These are phyloP conservation scores for Euzophera pinguis DNA, from an alignment of 2,888 invertebrate genomes.

Conservation along the genomic window DNA sequence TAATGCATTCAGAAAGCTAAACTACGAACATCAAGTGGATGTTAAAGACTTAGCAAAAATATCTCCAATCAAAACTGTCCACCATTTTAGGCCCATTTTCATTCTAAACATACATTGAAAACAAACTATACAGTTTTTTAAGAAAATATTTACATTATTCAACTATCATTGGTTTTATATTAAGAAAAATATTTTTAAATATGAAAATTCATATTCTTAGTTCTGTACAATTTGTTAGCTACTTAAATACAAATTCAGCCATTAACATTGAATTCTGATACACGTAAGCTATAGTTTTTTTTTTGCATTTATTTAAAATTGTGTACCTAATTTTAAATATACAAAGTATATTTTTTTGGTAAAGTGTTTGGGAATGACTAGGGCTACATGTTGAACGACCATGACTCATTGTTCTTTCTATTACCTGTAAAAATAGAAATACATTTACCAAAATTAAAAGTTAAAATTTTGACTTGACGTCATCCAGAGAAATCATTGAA, in stretches of 20 bases:
- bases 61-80: conserved; percentile 9
- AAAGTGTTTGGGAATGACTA: conserved; percentile 16
- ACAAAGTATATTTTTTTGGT: conserved; percentile 9
- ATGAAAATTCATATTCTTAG: conserved; percentile 36
- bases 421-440: conserved; percentile 1
- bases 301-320: conserved; percentile 30
- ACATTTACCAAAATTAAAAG: too few species aligned
- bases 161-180: conserved; percentile 37
- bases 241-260: conserved; percentile 28
- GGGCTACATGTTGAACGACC: background rate
- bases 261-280: conserved; percentile 28
- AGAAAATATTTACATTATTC: conserved; percentile 47
- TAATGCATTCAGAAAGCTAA: conserved; percentile 6
- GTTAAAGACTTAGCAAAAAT: conserved; percentile 7
- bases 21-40: background rate
- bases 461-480: too few species aligned
- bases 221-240: conserved; percentile 48
- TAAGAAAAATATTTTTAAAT: conserved; percentile 54
- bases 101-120: conserved; percentile 16
- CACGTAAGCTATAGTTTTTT: conserved; percentile 41
- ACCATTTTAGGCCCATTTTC: conserved; percentile 33
- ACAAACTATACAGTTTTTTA: conserved; percentile 30
- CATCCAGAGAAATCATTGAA: too few species aligned
- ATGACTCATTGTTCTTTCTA: background rate
- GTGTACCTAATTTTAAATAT: conserved; percentile 21